A percentile compares a stretch with the other conserved stretches of the same genome.
Conservation (phyloP, 2,888 invertebrate genomes). For the Rhingia rostrata region DNA sequence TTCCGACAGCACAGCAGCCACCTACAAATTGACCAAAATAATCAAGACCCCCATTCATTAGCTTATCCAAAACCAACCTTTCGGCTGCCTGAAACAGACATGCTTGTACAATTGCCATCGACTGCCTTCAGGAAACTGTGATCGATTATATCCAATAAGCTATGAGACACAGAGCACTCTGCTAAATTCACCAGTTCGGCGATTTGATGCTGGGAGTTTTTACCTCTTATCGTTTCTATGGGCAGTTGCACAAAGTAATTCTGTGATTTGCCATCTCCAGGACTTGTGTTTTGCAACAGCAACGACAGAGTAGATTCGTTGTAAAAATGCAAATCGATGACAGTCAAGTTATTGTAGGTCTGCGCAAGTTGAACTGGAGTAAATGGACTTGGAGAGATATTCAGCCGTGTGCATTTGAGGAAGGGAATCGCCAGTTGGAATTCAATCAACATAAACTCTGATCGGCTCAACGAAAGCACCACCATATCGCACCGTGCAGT, state of each 20-base stretch:
- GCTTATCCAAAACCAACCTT: conserved; percentile 76
- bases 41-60: not conserved
- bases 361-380: conserved; percentile 78
- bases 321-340: conserved; percentile 91
- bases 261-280: conserved; percentile 83
- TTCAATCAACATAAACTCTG: conserved; percentile 81
- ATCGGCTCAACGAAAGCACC: conserved; percentile 77
- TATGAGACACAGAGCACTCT: conserved; percentile 82
- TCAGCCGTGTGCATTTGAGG: conserved; percentile 84
- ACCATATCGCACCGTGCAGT: conserved; percentile 78
- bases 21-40: conserved; percentile 79
- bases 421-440: conserved; percentile 80
- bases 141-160: conserved; percentile 84
- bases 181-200: conserved; percentile 78
- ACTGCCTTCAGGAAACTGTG: conserved; percentile 85
- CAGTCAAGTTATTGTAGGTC: conserved; percentile 81
- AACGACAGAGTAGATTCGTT: conserved; percentile 87
- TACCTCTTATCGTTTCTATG: conserved; percentile 80
- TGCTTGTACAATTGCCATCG: conserved; percentile 86
- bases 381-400: conserved; percentile 83
- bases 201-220: conserved; percentile 81
- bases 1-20: conserved; percentile 92
- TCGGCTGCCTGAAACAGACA: conserved; percentile 93
- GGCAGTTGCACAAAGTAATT: conserved; percentile 84
- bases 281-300: conserved; percentile 85